Evolutionary conservation across 1,140 invertebrate genomes (phyloP), one percentile per base, ranked within the genome.

Genomic region (Drosophila setifemur): DNA sequence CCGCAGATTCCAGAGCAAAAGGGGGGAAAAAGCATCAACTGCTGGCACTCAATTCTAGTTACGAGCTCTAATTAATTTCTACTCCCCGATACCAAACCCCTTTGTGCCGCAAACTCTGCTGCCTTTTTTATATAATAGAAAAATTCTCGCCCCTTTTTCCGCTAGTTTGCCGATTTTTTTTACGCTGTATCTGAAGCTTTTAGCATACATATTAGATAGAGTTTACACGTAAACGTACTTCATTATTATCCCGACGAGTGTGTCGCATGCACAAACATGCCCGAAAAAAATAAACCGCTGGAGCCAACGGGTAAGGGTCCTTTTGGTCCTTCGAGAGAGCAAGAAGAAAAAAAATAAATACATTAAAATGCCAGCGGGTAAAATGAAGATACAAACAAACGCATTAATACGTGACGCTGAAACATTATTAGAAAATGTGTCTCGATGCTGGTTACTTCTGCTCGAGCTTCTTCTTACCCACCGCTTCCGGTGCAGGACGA

Each of bases 301-400:
- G 60, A 63, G 42, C 23, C 37, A 37, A 39, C 23, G 25, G 48
- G 29, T n/a, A n/a, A n/a, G n/a, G n/a, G n/a, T n/a, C n/a, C n/a
- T 18, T 26, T 37, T 64, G 2, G 28, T 11, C 37, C 35, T 55
- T 19, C 14, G 14, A 25, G 11, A 2, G 2, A n/a, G 26, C 8
- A 14, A 28, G n/a, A n/a, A 26, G 42, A 40, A 31, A 52, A 57
- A 71, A 70, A 70, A 57, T 72, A 72, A 78, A 88, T 88, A 88
- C 83, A 88, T 85, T 85, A 88, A 88, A 77, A 85, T 88, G 83
- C 78, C 69, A 85, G 79, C 60, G 78, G 77, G 83, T 83, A 87
- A 83, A 88, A 88, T 88, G 85, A 88, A 88, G 79, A 88, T 85
- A 85, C 79, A 88, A 88, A 88, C 85, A 88, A 86, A 88, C 85